Evolutionary conservation across 1,140 invertebrate species (phyloP), one percentile per base, ranked within the genome.

Genomic region (Drosophila tropicalis): DNA sequence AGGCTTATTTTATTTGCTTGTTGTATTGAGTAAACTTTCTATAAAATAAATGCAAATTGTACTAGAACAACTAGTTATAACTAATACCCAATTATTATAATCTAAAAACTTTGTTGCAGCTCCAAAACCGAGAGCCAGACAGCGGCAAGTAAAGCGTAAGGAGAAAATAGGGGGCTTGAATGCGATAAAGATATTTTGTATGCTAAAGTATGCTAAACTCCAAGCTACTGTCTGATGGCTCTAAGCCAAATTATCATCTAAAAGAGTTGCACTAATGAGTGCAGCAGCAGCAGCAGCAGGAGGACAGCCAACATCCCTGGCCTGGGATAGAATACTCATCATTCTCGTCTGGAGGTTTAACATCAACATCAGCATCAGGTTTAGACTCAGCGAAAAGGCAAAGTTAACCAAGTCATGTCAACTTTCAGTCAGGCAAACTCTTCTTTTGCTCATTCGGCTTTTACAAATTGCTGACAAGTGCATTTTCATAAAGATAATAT

Each of bases 181-280:
- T 17, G 15, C 9, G 5, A 51, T 51, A 12, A 22, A 51, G 44
- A 51, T 51, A 51, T 51, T 51, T 51, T 51, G 17, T 51, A 47
- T 47, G 44, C 44, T 47, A 47, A 47, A 47, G 44, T 51, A 51
- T 51, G 44, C 44, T 51, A 51, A 51, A 51, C 44, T 70, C 51
- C 55, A 62, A 60, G 36, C 61, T 65, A 65, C 17, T 34, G 36
- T 39, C 47, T 32, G 15, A 51, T 61, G 56, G 70, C 73, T 72
- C 39, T 67, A 72, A 69, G 76, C 65, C 73, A 67, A 87, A 86
- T 87, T 83, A 79, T 82, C 79, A 86, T 86, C 79, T 51, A 87
- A 76, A 86, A 86, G 71, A 79, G 72, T 2, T 60, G 39, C 63
- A 58, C 67, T 86, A 86, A 87, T 87, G 82, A 87, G 83, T 70